phyloP scores from a whole-genome alignment of 1,140 invertebrate species.

The Nephotettix cincticeps region DNA sequence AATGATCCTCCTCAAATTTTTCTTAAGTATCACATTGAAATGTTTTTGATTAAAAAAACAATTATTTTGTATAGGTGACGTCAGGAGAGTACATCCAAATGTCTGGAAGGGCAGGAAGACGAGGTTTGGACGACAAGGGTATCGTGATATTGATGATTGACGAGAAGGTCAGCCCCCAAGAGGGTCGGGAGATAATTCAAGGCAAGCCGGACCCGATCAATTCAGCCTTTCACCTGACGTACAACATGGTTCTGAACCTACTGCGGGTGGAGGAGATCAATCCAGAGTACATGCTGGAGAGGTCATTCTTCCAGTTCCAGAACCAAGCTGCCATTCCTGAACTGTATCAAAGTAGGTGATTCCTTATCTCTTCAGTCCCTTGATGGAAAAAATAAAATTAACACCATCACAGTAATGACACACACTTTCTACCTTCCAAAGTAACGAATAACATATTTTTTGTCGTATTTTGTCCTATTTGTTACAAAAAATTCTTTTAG shows the following conservation, averaged over 20 bases:
- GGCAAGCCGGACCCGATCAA: constrained; percentile 95
- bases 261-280: constrained; percentile 98
- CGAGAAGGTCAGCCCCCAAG: constrained; percentile 87
- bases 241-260: constrained; percentile 99
- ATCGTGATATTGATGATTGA: constrained; percentile 99
- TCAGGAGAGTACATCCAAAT: constrained; percentile 99
- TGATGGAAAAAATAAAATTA: too few species aligned
- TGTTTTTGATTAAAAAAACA: too few species aligned
- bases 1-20: too few species aligned
- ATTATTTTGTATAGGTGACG: constrained; percentile 81
- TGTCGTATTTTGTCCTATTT: too few species aligned
- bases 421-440: too few species aligned
- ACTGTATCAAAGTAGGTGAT: constrained; percentile 76
- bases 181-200: constrained; percentile 85
- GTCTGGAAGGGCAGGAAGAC: constrained; percentile 95
- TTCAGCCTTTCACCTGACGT: constrained; percentile 98
- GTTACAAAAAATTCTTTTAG: too few species aligned
- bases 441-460: too few species aligned
- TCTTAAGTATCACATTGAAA: too few species aligned
- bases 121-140: constrained; percentile 96
- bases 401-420: too few species aligned
- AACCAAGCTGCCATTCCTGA: constrained; percentile 94
- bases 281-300: constrained; percentile 98
- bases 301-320: constrained; percentile 99
- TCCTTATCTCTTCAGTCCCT: too few species aligned